A percentile compares a stretch with the other conserved stretches of the same genome.
Conservation (phyloP, 2,797 vertebrate species). For the Sylvilagus floridanus region DNA sequence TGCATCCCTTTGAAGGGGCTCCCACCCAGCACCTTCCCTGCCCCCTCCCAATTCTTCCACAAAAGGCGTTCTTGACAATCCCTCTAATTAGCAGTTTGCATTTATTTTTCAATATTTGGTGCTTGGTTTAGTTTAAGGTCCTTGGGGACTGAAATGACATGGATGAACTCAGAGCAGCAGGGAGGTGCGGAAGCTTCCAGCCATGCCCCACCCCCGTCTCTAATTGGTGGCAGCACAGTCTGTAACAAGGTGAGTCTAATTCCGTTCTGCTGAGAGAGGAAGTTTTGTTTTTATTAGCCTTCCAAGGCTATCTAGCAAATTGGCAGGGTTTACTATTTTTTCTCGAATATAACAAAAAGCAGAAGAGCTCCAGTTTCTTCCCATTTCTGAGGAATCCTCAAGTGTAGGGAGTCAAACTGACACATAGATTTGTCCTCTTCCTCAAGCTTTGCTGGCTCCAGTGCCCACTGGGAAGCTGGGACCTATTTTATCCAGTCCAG, state of each 20-base stretch:
- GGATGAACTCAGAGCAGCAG: conserved; percentile 51
- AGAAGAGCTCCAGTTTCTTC: conserved; percentile 41
- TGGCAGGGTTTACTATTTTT: background rate
- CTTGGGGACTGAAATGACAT: conserved; percentile 54
- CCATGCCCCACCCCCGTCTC: conserved; percentile 38
- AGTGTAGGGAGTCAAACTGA: background rate
- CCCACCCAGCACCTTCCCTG: background rate
- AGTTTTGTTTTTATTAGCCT: conserved; percentile 78
- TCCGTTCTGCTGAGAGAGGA: conserved; percentile 78
- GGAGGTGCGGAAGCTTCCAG: background rate
- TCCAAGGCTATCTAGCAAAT: conserved; percentile 69
- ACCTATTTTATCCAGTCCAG: background rate
- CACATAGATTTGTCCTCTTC: background rate
- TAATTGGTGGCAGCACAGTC: conserved; percentile 68
- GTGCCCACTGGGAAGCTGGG: background rate
- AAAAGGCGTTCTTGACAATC: conserved; percentile 49
- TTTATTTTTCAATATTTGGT: conserved; percentile 81
- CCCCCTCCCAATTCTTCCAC: background rate
- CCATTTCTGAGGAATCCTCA: conserved; percentile 18
- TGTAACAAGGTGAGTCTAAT: conserved; percentile 76
- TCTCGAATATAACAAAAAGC: conserved; percentile 35
- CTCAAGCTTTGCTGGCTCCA: background rate
- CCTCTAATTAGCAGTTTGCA: conserved; percentile 75
- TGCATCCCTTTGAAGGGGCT: conserved; percentile 73
- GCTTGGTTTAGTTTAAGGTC: conserved; percentile 67